Conservation (phyloP, 2,888 invertebrate species). For the Eupithecia insigniata region DNA sequence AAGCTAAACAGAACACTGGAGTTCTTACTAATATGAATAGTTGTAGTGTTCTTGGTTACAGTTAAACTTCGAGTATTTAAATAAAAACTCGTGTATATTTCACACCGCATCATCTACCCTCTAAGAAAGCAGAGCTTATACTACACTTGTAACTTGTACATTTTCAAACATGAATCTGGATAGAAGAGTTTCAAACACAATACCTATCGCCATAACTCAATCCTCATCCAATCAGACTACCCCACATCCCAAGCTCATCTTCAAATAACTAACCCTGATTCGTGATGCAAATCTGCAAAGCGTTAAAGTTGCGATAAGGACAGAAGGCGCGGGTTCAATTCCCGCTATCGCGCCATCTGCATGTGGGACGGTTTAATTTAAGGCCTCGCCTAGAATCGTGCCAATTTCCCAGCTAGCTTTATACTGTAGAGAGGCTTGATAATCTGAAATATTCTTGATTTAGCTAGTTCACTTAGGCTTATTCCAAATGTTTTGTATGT, state of each 20-base stretch:
- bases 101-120: not conserved
- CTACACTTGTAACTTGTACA: not conserved
- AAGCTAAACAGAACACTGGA: no score
- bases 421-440: not conserved
- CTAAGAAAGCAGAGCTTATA: not conserved
- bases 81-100: no score
- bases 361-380: conserved; percentile 9
- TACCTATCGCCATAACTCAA: not conserved
- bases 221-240: not conserved
- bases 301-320: not conserved
- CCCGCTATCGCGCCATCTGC: conserved; percentile 17
- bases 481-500: not conserved
- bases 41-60: not conserved
- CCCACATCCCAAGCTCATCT: not conserved
- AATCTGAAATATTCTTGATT: not conserved
- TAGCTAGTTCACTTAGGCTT: not conserved
- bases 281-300: not conserved
- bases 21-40: no score
- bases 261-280: not conserved
- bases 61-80: no score
- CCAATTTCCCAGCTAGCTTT: not conserved
- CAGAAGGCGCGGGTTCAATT: conserved; percentile 18
- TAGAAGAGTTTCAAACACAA: not conserved
- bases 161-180: not conserved
- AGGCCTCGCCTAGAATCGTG: conserved; percentile 1